Evolutionary conservation across 1,140 invertebrate genomes (phyloP), one percentile per base, ranked within the genome.

Genomic region (Tetragonula clypearis): DNA sequence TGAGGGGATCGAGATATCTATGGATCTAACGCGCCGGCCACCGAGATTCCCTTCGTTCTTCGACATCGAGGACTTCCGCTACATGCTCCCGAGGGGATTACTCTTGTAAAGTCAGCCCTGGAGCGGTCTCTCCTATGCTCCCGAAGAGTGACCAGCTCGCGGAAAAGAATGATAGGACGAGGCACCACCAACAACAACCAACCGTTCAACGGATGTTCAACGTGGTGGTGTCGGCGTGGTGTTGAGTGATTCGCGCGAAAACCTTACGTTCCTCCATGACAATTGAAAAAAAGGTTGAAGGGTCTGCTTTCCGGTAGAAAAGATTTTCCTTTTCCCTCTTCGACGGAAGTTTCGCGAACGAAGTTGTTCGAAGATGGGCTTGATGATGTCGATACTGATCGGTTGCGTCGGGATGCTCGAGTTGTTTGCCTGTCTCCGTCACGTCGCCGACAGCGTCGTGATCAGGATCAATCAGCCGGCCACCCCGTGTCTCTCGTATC

Each of bases 361-460:
- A 41, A 41, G 6, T 92, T 19, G 0, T 68, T 62, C 23, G 92
- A 49, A 91, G 75, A 97, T 97, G 97, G 97, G 96, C 89, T 93
- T 97, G 30, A 92, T 97, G 82, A 94, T 97, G 72, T 97, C 97
- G 19, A 94, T 97, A 89, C 92, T 97, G 49, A 95, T 97, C 84
- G 95, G 96, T n/a, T 97, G 97, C 90, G 96, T 97, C 35, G 97
- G 97, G 77, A 96, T 97, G 6, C 82, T 97, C 82, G 97, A 98
- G 92, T 95, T 97, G 23, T 91, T 97, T 23, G 95, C 96, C 62
- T 96, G 96, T 85, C 92, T 96, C 69, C 93, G 94, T 87, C 96
- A 96, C 89, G 94, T 96, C 62, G 90, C 95, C 49, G 94, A 95
- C 81, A 95, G 96, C 78, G 87, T 96, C 41, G 80, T 91, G 66